These are phyloP conservation scores for Torymus tubicola DNA, from an alignment of 2,888 invertebrate genomes.

Conservation along the genomic window DNA sequence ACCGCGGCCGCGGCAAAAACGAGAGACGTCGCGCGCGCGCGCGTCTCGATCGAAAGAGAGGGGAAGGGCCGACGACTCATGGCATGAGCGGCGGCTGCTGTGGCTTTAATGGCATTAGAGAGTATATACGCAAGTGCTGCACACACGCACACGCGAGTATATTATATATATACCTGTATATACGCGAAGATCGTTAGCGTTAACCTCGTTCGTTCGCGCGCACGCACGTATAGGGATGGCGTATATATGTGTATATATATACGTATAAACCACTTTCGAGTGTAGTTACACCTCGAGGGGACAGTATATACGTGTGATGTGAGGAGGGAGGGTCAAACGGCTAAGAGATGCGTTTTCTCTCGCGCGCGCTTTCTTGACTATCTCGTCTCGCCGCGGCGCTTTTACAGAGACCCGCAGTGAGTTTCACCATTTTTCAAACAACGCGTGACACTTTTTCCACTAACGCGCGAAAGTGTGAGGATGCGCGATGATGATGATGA, in stretches of 20 bases:
- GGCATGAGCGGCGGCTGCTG: no score
- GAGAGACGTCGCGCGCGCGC: neutral
- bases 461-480: no score
- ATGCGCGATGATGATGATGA: no score
- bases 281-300: no score
- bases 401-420: neutral
- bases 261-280: slow-evolving; percentile 43
- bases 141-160: no score
- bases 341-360: slow-evolving; percentile 51
- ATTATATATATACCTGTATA: slow-evolving; percentile 19
- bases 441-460: slow-evolving; percentile 47
- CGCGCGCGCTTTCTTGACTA: slow-evolving; percentile 21
- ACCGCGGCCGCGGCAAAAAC: neutral
- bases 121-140: slow-evolving; percentile 34
- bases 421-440: slow-evolving; percentile 48
- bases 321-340: slow-evolving; percentile 22
- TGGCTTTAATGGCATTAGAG: slow-evolving; percentile 46
- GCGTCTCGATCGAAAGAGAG: neutral
- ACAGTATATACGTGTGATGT: no score
- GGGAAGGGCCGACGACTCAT: slow-evolving; percentile 12
- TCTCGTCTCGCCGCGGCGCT: neutral
- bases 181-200: slow-evolving; percentile 62
- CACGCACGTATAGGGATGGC: slow-evolving; percentile 37
- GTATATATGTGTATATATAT: no score
- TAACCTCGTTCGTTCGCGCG: slow-evolving; percentile 65